phyloP scores from a whole-genome alignment of 2,888 invertebrate genomes.

The Lordiphosa fenestrarum region DNA sequence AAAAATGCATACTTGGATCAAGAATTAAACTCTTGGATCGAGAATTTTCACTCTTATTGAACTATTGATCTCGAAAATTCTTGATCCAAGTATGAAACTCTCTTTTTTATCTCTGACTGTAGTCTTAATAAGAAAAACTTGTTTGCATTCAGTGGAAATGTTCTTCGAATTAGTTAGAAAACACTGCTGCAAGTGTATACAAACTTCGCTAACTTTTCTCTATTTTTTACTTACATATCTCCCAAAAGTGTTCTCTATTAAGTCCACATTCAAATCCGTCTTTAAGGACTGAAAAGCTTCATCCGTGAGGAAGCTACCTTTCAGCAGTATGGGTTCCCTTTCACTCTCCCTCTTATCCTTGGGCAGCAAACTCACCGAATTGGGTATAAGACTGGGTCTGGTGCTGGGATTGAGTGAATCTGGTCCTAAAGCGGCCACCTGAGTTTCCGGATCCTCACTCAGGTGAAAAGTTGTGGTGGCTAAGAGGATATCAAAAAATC shows the following conservation, averaged over 20 bases:
- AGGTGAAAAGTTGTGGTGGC: conserved; percentile 75
- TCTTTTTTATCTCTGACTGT: too few species aligned
- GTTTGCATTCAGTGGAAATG: too few species aligned
- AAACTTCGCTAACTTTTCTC: too few species aligned
- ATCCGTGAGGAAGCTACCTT: conserved; percentile 79
- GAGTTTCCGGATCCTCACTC: conserved; percentile 86
- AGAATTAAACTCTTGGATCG: too few species aligned
- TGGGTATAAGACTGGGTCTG: conserved; percentile 84
- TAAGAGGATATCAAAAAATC: conserved; percentile 1
- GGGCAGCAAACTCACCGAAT: conserved; percentile 64
- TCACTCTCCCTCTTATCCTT: conserved; percentile 71
- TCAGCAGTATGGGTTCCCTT: conserved; percentile 77
- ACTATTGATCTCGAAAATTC: too few species aligned
- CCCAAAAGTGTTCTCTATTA: conserved; percentile 79
- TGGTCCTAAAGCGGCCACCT: conserved; percentile 84
- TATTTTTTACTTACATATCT: conserved; percentile 69
- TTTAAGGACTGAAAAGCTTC: conserved; percentile 79
- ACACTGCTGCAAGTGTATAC: too few species aligned
- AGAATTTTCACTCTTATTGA: too few species aligned
- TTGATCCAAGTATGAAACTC: too few species aligned
- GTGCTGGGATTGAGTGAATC: conserved; percentile 87
- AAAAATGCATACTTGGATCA: too few species aligned
- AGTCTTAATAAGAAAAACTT: too few species aligned
- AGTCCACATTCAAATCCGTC: conserved; percentile 77
- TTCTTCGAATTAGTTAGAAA: too few species aligned